A percentile compares a stretch with the other conserved stretches of the same genome.
phyloP scores from a whole-genome alignment of 2,797 vertebrate genomes.

The Oreortyx pictus region DNA sequence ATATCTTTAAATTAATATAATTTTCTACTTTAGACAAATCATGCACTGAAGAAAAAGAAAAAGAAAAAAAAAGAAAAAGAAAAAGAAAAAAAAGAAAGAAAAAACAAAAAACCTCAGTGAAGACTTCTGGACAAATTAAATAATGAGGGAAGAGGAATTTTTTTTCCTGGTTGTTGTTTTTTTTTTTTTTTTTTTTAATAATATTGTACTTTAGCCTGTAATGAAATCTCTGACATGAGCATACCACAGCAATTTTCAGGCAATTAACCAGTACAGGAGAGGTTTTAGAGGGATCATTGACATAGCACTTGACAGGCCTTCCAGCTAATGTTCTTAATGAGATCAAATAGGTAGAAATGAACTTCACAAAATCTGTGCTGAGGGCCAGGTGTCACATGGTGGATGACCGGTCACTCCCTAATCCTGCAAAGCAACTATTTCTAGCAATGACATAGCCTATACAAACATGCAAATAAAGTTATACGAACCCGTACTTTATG shows the following conservation, averaged over 20 bases:
- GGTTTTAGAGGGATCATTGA: neutral
- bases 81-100: too few species aligned
- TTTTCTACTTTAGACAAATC: neutral
- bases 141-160: neutral
- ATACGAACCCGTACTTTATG: neutral
- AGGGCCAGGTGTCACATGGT: neutral
- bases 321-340: constrained; percentile 31
- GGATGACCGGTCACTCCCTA: neutral
- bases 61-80: neutral
- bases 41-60: neutral
- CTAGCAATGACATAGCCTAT: neutral
- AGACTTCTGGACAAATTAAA: neutral
- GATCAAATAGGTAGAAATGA: constrained; percentile 33
- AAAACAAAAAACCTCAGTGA: neutral
- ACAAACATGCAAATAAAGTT: neutral
- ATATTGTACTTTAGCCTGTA: neutral
- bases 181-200: neutral
- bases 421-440: neutral
- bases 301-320: constrained; percentile 35
- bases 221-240: neutral
- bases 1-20: neutral
- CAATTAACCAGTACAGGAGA: neutral
- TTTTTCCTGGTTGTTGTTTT: neutral
- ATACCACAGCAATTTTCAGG: neutral
- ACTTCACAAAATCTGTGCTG: constrained; percentile 19